Percentiles rank a stretch among this genome's conserved stretches.
These are phyloP conservation scores for Tenthredo amoena DNA, from an alignment of 2,888 invertebrate genomes.

Conservation along the genomic window DNA sequence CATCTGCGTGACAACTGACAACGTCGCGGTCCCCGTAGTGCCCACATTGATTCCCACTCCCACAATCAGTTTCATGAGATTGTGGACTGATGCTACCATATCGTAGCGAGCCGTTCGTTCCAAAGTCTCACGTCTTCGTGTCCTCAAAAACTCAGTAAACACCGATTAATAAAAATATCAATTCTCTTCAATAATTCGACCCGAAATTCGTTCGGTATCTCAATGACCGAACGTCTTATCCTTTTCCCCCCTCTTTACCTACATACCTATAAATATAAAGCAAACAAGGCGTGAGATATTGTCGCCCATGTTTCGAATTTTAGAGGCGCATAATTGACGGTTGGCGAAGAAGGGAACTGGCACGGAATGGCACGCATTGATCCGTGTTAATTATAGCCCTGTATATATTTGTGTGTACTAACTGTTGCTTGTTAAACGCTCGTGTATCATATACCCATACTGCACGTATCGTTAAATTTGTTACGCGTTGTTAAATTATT, in stretches of 20 bases:
- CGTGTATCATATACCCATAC: not conserved
- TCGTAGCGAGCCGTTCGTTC: not conserved
- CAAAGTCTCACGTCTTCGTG: not conserved
- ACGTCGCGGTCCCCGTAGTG: not conserved
- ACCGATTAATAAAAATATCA: not conserved
- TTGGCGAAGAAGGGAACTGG: not conserved
- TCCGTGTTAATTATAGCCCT: slow-evolving; percentile 7
- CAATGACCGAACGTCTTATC: not conserved
- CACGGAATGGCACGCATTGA: slow-evolving; percentile 9
- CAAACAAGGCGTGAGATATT: not conserved
- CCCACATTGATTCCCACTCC: not conserved
- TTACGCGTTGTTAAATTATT: slow-evolving; percentile 5
- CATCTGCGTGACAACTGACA: slow-evolving; percentile 19
- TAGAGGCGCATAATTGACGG: not conserved
- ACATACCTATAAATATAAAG: not conserved
- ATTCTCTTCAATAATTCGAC: not conserved
- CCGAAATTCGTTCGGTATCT: not conserved
- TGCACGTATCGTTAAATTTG: not conserved
- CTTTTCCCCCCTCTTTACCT: not conserved
- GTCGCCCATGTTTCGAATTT: not conserved
- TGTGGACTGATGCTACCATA: not conserved
- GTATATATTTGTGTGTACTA: not conserved
- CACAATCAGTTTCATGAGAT: not conserved
- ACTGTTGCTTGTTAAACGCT: not conserved
- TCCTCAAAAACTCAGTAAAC: not conserved